Evolutionary conservation across 2,797 vertebrate genomes (phyloP).

Genomic region (Lemur catta): DNA sequence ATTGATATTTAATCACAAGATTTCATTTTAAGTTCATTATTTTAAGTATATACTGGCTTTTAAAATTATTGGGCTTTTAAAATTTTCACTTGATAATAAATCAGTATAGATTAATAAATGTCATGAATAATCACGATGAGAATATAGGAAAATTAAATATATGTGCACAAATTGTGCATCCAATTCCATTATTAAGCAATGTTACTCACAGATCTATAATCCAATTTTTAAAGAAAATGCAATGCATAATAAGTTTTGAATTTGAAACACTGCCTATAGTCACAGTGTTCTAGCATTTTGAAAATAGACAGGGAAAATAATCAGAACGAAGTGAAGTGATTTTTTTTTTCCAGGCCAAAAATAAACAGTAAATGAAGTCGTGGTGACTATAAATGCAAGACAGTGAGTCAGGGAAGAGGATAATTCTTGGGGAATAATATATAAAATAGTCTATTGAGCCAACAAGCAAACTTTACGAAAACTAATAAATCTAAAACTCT

Average conservation of each 20-base stretch:
- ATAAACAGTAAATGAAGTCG: not conserved
- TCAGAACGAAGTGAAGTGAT: not conserved
- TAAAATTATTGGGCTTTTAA: slow-evolving; percentile 42
- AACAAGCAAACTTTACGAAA: not conserved
- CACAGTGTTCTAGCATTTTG: not conserved
- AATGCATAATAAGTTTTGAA: slow-evolving; percentile 23
- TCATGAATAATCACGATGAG: slow-evolving; percentile 4
- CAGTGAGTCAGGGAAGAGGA: not conserved
- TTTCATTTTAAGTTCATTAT: slow-evolving; percentile 58
- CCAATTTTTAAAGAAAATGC: slow-evolving; percentile 13
- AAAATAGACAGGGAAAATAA: not conserved
- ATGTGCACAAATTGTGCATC: not conserved
- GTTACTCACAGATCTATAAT: not conserved
- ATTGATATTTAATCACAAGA: not conserved
- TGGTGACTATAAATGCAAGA: not conserved
- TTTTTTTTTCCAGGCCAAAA: not conserved
- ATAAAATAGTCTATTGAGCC: not conserved
- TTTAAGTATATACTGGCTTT: slow-evolving; percentile 49
- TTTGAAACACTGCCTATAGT: not conserved
- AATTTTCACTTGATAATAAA: slow-evolving; percentile 30
- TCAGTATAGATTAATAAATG: slow-evolving; percentile 28
- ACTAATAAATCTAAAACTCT: not conserved
- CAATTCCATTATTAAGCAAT: not conserved
- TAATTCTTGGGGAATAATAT: not conserved
- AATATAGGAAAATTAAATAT: slow-evolving; percentile 39